These are phyloP conservation scores for Rhamnusium bicolor DNA, from an alignment of 2,888 invertebrate species.

Conservation along the genomic window DNA sequence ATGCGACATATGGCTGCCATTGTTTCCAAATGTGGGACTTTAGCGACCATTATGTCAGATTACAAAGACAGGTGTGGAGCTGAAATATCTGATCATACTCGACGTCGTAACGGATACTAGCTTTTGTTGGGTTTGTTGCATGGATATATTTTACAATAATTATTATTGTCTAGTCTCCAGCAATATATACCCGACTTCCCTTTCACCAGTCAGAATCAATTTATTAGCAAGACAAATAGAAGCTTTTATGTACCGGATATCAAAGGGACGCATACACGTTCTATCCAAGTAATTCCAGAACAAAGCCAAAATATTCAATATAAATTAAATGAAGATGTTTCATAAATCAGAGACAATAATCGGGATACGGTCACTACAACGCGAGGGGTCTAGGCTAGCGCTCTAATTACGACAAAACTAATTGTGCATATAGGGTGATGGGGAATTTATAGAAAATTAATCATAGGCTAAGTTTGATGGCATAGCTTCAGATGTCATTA, in stretches of 20 bases:
- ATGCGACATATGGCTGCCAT: slow-evolving; percentile 63
- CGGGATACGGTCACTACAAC: too few species aligned
- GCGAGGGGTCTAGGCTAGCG: too few species aligned
- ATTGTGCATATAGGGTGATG: too few species aligned
- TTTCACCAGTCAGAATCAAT: slow-evolving; percentile 18
- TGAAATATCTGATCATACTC: slow-evolving; percentile 45
- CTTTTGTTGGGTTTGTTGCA: slow-evolving; percentile 34
- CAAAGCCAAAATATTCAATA: not conserved
- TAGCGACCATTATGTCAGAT: slow-evolving; percentile 60
- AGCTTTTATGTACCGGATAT: not conserved
- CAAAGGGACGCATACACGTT: not conserved
- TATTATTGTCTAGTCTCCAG: slow-evolving; percentile 28
- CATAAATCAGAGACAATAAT: not conserved
- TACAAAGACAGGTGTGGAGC: slow-evolving; percentile 59
- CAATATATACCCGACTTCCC: slow-evolving; percentile 20
- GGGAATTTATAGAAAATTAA: not conserved
- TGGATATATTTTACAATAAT: slow-evolving; percentile 25
- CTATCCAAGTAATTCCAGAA: not conserved
- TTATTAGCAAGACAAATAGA: slow-evolving; percentile 29
- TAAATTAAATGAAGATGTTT: not conserved
- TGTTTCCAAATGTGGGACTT: slow-evolving; percentile 61
- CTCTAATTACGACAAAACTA: not conserved
- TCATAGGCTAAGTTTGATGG: not conserved
- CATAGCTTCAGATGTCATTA: not conserved
- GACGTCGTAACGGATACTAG: slow-evolving; percentile 17